Conservation (phyloP, 2,888 invertebrate genomes). For the Lasioglossum malachurum region DNA sequence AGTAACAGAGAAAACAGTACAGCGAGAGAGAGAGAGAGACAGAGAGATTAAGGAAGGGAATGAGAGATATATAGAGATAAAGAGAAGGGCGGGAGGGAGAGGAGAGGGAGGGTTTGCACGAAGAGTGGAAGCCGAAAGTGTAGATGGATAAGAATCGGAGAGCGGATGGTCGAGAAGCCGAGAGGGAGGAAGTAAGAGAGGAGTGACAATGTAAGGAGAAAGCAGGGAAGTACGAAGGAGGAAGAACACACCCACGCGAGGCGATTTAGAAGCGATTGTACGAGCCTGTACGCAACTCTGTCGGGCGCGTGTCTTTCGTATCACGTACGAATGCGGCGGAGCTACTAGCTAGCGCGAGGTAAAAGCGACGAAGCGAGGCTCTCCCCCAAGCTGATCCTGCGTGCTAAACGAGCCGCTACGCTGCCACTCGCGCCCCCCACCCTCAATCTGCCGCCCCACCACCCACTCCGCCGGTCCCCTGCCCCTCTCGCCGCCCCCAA, state of each 20-base stretch:
- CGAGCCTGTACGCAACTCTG: conserved; percentile 34
- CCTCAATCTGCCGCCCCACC: background rate
- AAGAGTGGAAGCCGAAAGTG: too few species aligned
- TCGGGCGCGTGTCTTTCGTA: conserved; percentile 58
- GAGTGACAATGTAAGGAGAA: conserved; percentile 17
- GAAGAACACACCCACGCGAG: conserved; percentile 49
- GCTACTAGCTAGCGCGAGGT: conserved; percentile 67
- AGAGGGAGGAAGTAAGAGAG: conserved; percentile 28
- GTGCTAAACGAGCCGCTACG: conserved; percentile 79
- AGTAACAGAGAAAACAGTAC: background rate
- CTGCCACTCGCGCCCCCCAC: conserved; percentile 39
- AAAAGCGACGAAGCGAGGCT: conserved; percentile 69
- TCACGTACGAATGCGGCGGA: conserved; percentile 71
- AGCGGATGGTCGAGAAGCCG: background rate
- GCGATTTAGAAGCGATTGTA: conserved; percentile 1
- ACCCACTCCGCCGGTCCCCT: background rate
- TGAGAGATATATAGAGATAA: too few species aligned
- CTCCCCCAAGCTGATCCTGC: conserved; percentile 79
- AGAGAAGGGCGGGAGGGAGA: background rate
- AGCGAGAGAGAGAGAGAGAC: background rate
- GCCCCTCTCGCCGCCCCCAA: background rate
- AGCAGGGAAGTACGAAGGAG: background rate
- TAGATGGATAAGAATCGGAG: background rate
- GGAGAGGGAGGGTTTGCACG: background rate
- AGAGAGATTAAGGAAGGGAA: too few species aligned